These are phyloP conservation scores for Mnemiopsis leidyi DNA, from an alignment of 37 sponge, comb jelly and placozoan species.

Conservation along the genomic window DNA sequence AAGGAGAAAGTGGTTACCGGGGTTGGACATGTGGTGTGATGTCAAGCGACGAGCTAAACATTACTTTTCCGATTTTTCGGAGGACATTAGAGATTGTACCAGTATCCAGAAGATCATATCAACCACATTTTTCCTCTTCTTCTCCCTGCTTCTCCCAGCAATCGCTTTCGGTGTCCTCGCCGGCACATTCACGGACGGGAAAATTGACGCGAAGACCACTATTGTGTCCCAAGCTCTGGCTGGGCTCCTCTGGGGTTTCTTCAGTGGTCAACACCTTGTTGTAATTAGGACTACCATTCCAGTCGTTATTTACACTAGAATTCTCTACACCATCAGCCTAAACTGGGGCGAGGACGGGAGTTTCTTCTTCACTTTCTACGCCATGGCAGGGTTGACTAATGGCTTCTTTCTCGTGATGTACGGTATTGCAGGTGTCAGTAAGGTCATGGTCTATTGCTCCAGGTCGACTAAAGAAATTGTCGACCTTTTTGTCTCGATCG, in stretches of 20 bases:
- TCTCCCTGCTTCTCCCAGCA: conserved; percentile 57
- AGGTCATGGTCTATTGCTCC: conserved; percentile 62
- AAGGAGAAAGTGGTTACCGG: not conserved
- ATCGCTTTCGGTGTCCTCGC: conserved; percentile 58
- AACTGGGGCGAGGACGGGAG: conserved; percentile 53
- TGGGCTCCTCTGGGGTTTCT: conserved; percentile 37
- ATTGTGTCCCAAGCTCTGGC: conserved; percentile 42
- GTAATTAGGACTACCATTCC: conserved; percentile 49
- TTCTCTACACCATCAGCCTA: conserved; percentile 35
- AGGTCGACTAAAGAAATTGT: conserved; percentile 61
- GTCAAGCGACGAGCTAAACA: not conserved
- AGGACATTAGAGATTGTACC: conserved; percentile 31
- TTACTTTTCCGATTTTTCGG: not conserved
- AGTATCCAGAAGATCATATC: conserved; percentile 65
- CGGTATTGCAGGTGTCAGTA: conserved; percentile 25
- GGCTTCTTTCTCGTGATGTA: conserved; percentile 52
- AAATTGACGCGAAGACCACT: conserved; percentile 12
- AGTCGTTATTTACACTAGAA: conserved; percentile 50
- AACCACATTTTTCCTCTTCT: conserved; percentile 62
- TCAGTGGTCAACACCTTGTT: conserved; percentile 61
- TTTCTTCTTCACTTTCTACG: conserved; percentile 59
- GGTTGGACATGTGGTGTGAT: conserved; percentile 22
- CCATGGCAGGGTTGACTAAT: conserved; percentile 22
- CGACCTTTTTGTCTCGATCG: conserved; percentile 26
- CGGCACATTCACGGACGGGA: conserved; percentile 38